Conservation (phyloP, 2,888 invertebrate genomes). For the Drosophila austrosaltans region DNA sequence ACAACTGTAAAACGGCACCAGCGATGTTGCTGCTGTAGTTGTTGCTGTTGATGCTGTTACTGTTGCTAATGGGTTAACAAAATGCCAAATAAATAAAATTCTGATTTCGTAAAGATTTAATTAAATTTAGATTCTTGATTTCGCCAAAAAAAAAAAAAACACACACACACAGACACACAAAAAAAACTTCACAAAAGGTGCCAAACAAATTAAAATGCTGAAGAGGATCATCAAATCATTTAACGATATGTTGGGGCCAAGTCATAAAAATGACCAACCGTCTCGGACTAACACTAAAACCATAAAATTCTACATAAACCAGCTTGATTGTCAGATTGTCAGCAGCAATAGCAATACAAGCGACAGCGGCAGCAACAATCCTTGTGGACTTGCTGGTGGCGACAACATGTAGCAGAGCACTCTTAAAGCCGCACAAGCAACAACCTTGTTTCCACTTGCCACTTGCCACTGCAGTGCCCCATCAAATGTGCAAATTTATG, state of each 20-base stretch:
- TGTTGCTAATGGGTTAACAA: constrained; percentile 43
- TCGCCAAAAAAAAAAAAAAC: constrained; percentile 1
- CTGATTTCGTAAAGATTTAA: constrained; percentile 40
- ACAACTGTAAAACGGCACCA: constrained; percentile 67
- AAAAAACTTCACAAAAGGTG: constrained; percentile 23
- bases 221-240: constrained; percentile 46
- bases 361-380: constrained; percentile 2
- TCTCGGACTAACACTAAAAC: constrained; percentile 15
- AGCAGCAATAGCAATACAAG: constrained; percentile 19
- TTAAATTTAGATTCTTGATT: constrained; percentile 33
- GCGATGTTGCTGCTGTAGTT: constrained; percentile 17
- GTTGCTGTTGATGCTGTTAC: not conserved
- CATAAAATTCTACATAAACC: constrained; percentile 51
- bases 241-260: not conserved
- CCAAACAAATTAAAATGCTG: constrained; percentile 65
- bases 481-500: constrained; percentile 73
- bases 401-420: constrained; percentile 18
- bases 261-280: constrained; percentile 44
- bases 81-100: constrained; percentile 46
- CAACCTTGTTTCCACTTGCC: constrained; percentile 11
- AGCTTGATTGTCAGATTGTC: constrained; percentile 51
- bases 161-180: not conserved
- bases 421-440: not conserved
- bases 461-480: constrained; percentile 41
- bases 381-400: constrained; percentile 23